Percentiles rank a stretch among this genome's conserved stretches.
These are phyloP conservation scores for Gallinago nigripennis DNA, from an alignment of 2,797 vertebrate genomes.

Conservation along the genomic window DNA sequence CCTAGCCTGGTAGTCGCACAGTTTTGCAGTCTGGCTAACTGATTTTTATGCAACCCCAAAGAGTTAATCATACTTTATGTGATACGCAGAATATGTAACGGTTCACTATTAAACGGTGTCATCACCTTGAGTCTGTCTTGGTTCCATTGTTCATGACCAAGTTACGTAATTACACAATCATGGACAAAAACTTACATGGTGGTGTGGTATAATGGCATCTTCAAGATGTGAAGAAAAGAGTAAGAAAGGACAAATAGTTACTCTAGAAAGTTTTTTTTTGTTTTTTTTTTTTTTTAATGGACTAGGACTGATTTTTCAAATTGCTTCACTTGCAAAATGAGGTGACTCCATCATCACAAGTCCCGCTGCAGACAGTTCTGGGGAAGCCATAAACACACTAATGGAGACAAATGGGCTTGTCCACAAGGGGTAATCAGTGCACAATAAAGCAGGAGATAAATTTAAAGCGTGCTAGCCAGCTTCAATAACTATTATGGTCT, in stretches of 20 bases:
- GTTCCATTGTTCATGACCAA: not conserved
- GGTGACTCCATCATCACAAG: not conserved
- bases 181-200: not conserved
- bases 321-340: not conserved
- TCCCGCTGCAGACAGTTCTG: not conserved
- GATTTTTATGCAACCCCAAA: not conserved
- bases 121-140: not conserved
- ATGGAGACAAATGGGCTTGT: not conserved
- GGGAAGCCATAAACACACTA: not conserved
- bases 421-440: not conserved
- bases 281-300: not conserved
- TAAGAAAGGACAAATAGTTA: not conserved
- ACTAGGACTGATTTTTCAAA: not conserved
- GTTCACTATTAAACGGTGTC: not conserved
- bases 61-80: not conserved
- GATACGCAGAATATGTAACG: not conserved
- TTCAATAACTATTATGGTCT: not conserved
- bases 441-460: conserved; percentile 5
- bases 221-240: not conserved
- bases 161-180: not conserved
- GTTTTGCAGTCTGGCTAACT: not conserved
- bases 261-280: not conserved
- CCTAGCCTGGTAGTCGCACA: not conserved
- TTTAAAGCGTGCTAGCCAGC: not conserved
- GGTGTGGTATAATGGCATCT: not conserved